Evolutionary conservation across 2,888 invertebrate genomes (phyloP).

Genomic region (Ommatoiulus sabulosus): DNA sequence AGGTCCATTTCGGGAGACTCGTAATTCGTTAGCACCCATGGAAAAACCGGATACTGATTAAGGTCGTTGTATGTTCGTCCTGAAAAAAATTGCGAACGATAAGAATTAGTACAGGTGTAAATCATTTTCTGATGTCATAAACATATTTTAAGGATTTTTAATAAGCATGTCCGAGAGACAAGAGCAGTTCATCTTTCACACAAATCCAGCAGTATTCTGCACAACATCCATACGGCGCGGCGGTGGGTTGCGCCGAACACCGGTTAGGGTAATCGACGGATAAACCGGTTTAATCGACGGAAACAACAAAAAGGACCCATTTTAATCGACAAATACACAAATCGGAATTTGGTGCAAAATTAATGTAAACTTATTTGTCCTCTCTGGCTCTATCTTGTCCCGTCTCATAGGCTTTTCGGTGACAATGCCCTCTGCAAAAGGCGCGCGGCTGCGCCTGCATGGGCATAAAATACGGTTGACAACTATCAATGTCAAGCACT

Average conservation of each 20-base stretch:
- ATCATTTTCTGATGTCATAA: background rate
- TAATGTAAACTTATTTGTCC: background rate
- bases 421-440: constrained; percentile 22
- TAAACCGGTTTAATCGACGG: no score
- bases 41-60: constrained; percentile 99
- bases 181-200: no score
- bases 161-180: no score
- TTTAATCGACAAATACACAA: background rate
- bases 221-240: no score
- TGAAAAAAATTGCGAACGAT: constrained; percentile 67
- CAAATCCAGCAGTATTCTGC: no score
- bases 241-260: no score
- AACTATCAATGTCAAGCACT: background rate
- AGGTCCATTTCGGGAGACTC: constrained; percentile 96
- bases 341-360: background rate
- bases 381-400: constrained; percentile 11
- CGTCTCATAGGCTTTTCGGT: background rate
- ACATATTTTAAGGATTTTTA: no score
- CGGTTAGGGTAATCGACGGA: no score
- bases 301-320: no score
- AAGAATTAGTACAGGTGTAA: background rate
- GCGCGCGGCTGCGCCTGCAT: background rate
- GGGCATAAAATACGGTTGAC: background rate
- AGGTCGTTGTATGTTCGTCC: constrained; percentile 99
- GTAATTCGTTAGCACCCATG: constrained; percentile 99